phyloP scores from a whole-genome alignment of 2,888 invertebrate species.

The Hemaris fuciformis region DNA sequence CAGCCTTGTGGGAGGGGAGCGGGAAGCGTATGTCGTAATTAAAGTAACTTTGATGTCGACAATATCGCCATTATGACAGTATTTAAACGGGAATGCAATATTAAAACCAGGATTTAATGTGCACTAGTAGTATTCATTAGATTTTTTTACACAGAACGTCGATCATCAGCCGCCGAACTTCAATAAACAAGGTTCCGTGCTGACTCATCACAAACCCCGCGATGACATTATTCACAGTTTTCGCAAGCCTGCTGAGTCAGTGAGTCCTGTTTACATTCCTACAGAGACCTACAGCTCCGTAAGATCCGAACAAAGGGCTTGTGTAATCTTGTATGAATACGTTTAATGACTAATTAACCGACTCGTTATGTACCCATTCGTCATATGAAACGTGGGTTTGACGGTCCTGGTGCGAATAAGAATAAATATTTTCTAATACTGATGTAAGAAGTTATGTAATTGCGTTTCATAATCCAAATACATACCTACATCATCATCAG shows the following conservation, averaged over 20 bases:
- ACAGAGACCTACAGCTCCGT: neutral
- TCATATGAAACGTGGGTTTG: neutral
- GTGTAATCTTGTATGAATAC: neutral
- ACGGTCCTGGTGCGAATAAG: neutral
- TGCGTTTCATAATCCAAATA: too few relatives aligned
- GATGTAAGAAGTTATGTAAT: too few relatives aligned
- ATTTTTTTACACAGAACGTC: too few relatives aligned
- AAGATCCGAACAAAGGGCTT: constrained; percentile 2
- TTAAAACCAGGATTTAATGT: too few relatives aligned
- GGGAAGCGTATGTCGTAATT: too few relatives aligned
- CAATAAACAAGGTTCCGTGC: too few relatives aligned
- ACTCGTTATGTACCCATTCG: neutral
- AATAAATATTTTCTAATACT: neutral
- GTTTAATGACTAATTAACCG: neutral
- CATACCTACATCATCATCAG: too few relatives aligned
- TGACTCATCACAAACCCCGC: neutral
- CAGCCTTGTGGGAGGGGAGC: too few relatives aligned
- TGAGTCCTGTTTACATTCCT: neutral
- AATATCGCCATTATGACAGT: too few relatives aligned
- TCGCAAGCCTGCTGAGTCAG: neutral
- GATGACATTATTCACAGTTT: neutral
- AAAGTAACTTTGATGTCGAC: too few relatives aligned
- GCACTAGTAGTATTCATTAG: too few relatives aligned
- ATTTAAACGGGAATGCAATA: too few relatives aligned
- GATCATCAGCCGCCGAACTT: neutral